phyloP scores from a whole-genome alignment of 2,113 vertebrate species.

The Panurus biarmicus region DNA sequence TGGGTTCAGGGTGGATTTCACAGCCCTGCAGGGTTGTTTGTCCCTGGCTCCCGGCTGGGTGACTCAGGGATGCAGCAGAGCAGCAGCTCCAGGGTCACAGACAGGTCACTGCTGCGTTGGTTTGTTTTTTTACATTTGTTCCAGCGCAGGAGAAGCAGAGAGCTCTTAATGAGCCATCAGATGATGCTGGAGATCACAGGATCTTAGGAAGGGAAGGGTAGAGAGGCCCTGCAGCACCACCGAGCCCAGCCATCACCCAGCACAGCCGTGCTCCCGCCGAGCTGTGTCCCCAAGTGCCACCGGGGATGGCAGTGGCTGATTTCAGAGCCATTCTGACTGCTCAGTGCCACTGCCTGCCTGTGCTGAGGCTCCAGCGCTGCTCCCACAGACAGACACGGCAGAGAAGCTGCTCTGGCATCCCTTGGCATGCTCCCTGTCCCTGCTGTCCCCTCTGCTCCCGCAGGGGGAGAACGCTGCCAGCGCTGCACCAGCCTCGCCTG shows the following conservation, averaged over 20 bases:
- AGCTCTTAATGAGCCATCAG: background rate
- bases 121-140: background rate
- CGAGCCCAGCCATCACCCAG: background rate
- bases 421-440: background rate
- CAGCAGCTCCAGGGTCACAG: background rate
- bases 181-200: rapidly evolving
- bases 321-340: rapidly evolving
- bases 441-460: background rate
- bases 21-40: background rate
- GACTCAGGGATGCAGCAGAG: background rate
- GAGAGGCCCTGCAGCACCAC: background rate
- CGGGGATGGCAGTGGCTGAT: background rate
- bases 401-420: background rate
- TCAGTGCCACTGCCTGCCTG: rapidly evolving
- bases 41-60: background rate
- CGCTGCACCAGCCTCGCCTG: background rate
- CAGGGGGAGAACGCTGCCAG: background rate
- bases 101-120: background rate
- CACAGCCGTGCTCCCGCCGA: background rate
- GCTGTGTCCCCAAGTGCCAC: background rate
- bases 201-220: rapidly evolving
- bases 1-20: background rate
- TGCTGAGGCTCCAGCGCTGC: background rate
- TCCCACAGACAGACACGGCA: background rate
- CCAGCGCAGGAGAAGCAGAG: background rate